Percentiles rank a stretch among this genome's conserved stretches.
Evolutionary conservation across 2,113 vertebrate species (phyloP).

Genomic region (human): GRCh38 chr2:112150501-112151000

Average conservation of each 20-base stretch:
- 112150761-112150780: background rate
- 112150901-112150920: background rate
- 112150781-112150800: background rate
- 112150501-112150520: background rate
- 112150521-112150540: background rate
- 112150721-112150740: background rate
- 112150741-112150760: rapidly evolving
- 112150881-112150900: background rate
- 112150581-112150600: background rate
- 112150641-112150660: background rate
- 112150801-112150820: background rate
- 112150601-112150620: background rate
- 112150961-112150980: background rate
- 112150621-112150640: background rate
- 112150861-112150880: background rate
- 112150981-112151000: background rate
- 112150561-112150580: background rate
- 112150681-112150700: background rate
- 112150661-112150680: background rate
- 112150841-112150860: background rate
- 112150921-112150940: background rate
- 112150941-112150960: background rate
- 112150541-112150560: background rate
- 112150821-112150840: background rate
- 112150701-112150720: background rate